Conservation (phyloP, 2,888 invertebrate genomes). For the Homarus gammarus region DNA sequence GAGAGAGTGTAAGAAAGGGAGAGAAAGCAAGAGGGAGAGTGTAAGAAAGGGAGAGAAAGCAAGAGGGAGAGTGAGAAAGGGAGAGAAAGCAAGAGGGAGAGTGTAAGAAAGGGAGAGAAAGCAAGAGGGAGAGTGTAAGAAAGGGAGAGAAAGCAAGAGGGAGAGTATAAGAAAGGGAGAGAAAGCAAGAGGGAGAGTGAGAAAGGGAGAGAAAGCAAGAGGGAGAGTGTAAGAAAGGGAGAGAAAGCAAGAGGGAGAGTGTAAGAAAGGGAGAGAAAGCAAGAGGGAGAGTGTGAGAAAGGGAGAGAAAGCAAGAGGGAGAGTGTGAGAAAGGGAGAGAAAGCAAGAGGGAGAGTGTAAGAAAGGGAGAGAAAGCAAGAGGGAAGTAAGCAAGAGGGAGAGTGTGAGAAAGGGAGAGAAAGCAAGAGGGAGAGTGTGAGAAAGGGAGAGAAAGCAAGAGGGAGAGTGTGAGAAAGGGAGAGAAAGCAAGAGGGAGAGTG, state of each 20-base stretch:
- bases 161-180: too few species aligned
- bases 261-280: neutral
- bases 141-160: neutral
- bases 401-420: too few species aligned
- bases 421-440: neutral
- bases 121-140: neutral
- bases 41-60: too few species aligned
- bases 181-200: too few species aligned
- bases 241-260: neutral
- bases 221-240: too few species aligned
- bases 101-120: neutral
- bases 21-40: too few species aligned
- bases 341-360: neutral
- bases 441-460: neutral
- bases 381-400: too few species aligned
- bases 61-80: too few species aligned
- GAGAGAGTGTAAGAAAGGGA: too few species aligned
- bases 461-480: neutral
- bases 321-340: neutral
- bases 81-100: conserved; percentile 16
- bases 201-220: too few species aligned
- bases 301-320: neutral
- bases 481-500: neutral
- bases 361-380: too few species aligned
- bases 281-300: neutral